Evolutionary conservation across 2,113 vertebrate species (phyloP).

Genomic region (Pipra filicauda): DNA sequence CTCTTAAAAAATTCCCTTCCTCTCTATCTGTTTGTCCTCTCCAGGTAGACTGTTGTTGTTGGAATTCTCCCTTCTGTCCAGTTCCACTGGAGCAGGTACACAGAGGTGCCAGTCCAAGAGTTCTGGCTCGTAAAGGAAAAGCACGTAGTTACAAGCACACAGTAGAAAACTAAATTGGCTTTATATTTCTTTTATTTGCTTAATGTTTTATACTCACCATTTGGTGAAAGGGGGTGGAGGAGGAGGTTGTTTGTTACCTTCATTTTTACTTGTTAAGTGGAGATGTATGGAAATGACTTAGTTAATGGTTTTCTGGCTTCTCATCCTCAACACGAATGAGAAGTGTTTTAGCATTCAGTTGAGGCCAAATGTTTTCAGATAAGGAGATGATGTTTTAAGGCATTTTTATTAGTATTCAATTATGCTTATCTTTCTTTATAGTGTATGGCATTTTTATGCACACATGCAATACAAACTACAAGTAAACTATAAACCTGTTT

Average conservation of each 20-base stretch:
- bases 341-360: background rate
- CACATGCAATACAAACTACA: background rate
- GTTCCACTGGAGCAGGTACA: background rate
- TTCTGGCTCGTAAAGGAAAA: background rate
- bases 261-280: conserved; percentile 16
- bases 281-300: background rate
- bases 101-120: background rate
- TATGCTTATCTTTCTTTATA: background rate
- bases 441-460: background rate
- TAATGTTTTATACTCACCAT: conserved; percentile 33
- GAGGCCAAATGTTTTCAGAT: conserved; percentile 29
- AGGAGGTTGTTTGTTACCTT: conserved; percentile 61
- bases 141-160: background rate
- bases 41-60: background rate
- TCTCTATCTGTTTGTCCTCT: background rate
- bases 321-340: background rate
- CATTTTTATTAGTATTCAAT: conserved; percentile 11
- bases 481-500: background rate
- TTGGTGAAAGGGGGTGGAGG: conserved; percentile 57
- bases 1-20: background rate
- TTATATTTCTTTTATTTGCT: conserved; percentile 19
- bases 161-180: background rate
- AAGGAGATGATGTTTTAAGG: background rate
- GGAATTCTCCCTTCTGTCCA: background rate
- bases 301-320: conserved; percentile 52